Percentiles rank a stretch among this genome's conserved stretches.
phyloP scores from a whole-genome alignment of 2,113 vertebrate genomes.

The Prinia subflava region DNA sequence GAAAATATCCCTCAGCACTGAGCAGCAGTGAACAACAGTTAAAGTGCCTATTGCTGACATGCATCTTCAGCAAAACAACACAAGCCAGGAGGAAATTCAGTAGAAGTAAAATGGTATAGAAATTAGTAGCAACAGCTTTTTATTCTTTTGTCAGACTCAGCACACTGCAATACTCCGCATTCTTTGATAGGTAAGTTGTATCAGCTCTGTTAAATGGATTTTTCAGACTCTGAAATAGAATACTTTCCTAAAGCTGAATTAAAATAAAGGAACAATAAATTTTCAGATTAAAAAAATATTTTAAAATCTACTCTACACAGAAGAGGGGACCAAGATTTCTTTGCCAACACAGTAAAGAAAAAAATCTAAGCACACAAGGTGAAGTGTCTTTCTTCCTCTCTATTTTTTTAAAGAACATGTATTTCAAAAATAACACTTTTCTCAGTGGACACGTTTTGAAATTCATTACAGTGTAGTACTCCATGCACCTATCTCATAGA shows the following conservation, averaged over 20 bases:
- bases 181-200: neutral
- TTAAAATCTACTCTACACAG: neutral
- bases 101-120: neutral
- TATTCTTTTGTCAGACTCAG: neutral
- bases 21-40: fast-evolving
- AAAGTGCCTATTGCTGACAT: neutral
- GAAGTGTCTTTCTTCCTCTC: neutral
- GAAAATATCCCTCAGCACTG: neutral
- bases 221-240: neutral
- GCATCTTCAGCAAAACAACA: neutral
- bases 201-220: neutral
- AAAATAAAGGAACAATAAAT: neutral
- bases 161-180: neutral
- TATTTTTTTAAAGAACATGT: neutral
- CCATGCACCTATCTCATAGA: neutral
- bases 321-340: neutral
- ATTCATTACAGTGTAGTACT: neutral
- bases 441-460: neutral
- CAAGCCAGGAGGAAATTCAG: neutral
- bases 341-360: neutral
- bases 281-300: neutral
- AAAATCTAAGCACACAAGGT: neutral
- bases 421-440: neutral
- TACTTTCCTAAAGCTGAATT: neutral
- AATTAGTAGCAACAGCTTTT: neutral